These are phyloP conservation scores for Leucozona laternaria DNA, from an alignment of 2,888 invertebrate species.

Conservation along the genomic window DNA sequence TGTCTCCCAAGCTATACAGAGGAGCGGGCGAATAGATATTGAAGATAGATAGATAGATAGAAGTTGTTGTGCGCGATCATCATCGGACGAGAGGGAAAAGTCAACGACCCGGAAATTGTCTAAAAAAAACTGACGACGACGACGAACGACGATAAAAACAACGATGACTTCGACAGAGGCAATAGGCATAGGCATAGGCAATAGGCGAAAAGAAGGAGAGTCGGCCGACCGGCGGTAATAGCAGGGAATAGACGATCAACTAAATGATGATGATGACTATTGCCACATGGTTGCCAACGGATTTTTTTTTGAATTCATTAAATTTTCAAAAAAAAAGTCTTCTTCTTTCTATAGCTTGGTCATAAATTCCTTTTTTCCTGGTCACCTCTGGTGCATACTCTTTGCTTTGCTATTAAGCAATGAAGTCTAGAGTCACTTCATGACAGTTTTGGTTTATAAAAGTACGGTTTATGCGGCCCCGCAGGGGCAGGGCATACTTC, in stretches of 20 bases:
- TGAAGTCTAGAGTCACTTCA: too few species aligned
- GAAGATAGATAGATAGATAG: conserved; percentile 62
- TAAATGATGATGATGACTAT: conserved; percentile 44
- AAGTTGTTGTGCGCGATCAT: conserved; percentile 65
- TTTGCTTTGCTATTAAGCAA: too few species aligned
- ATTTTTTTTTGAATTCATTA: neutral
- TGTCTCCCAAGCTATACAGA: conserved; percentile 36
- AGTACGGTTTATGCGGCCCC: too few species aligned
- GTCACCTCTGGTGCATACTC: too few species aligned
- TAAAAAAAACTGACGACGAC: conserved; percentile 78
- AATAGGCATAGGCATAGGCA: conserved; percentile 5
- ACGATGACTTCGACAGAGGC: conserved; percentile 56
- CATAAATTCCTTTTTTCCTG: too few species aligned
- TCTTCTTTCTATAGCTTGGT: too few species aligned
- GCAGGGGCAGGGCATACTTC: too few species aligned
- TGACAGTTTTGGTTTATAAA: too few species aligned
- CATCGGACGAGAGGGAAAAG: conserved; percentile 79
- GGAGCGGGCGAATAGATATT: conserved; percentile 60
- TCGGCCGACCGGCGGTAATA: conserved; percentile 15
- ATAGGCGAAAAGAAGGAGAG: conserved; percentile 45
- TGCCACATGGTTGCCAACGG: conserved; percentile 44
- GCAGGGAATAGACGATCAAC: conserved; percentile 35
- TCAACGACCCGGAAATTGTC: conserved; percentile 84
- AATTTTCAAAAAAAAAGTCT: too few species aligned
- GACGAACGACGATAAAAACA: conserved; percentile 71